phyloP scores from a whole-genome alignment of 2,888 invertebrate species.

The Leistus spinibarbis region DNA sequence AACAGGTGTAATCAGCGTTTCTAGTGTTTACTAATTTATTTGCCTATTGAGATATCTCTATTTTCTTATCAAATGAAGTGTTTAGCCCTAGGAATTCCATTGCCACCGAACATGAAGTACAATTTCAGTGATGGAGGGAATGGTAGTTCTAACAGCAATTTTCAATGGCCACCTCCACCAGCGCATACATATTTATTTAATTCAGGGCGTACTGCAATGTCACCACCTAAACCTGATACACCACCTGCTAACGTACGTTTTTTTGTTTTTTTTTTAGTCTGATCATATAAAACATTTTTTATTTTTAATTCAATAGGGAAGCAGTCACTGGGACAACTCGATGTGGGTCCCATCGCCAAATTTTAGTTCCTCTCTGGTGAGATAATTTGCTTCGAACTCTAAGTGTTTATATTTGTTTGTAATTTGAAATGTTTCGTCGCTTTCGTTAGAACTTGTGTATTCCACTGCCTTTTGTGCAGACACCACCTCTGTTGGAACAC shows the following conservation, averaged over 20 bases:
- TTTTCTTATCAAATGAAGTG: not conserved
- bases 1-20: no score
- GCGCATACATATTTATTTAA: conserved; percentile 41
- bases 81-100: conserved; percentile 49
- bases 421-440: not conserved
- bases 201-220: conserved; percentile 43
- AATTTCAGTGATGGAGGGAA: conserved; percentile 10
- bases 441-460: conserved; percentile 50
- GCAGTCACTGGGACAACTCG: conserved; percentile 19
- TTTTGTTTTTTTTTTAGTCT: no score
- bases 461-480: conserved; percentile 52
- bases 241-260: conserved; percentile 55
- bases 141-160: conserved; percentile 4
- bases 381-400: conserved; percentile 5
- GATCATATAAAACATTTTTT: not conserved
- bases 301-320: conserved; percentile 5
- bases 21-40: no score
- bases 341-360: conserved; percentile 21
- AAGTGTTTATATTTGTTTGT: conserved; percentile 12
- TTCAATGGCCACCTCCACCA: conserved; percentile 48
- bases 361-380: conserved; percentile 19
- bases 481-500: conserved; percentile 51
- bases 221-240: conserved; percentile 59
- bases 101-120: conserved; percentile 46
- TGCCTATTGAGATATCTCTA: no score